phyloP scores from a whole-genome alignment of 1,140 invertebrate genomes.

The Drosophila simulans region DNA sequence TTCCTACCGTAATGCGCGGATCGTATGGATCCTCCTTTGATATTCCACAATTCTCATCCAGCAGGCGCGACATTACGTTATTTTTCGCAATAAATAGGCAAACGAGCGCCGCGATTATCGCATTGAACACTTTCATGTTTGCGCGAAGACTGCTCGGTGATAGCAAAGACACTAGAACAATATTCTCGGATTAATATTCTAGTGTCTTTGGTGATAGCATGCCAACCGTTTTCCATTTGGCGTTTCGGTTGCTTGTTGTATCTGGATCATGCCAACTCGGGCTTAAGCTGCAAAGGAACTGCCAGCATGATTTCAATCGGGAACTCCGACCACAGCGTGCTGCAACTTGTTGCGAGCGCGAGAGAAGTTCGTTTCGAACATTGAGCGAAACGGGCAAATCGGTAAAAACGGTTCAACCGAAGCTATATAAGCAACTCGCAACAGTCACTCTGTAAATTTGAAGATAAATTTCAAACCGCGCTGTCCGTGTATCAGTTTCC shows the following conservation, averaged over 20 bases:
- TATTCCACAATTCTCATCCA: neutral
- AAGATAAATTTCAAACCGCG: neutral
- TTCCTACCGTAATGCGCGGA: neutral
- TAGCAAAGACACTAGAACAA: too few relatives aligned
- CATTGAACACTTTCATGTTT: neutral
- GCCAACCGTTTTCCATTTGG: too few relatives aligned
- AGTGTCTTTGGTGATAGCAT: too few relatives aligned
- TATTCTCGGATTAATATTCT: too few relatives aligned
- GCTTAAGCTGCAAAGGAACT: too few relatives aligned
- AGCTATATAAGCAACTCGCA: neutral
- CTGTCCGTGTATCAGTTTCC: neutral
- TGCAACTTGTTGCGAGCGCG: too few relatives aligned
- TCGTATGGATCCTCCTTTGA: neutral
- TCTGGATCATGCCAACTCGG: too few relatives aligned
- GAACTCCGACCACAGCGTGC: too few relatives aligned
- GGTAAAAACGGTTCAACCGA: neutral
- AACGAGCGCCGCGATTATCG: neutral
- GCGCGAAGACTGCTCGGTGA: neutral
- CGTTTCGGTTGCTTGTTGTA: too few relatives aligned
- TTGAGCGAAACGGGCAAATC: neutral
- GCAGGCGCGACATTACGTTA: neutral
- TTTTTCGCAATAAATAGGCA: neutral
- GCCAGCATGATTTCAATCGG: too few relatives aligned
- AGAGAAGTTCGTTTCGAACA: neutral
- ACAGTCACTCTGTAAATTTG: conserved; percentile 1